Evolutionary conservation across 2,888 invertebrate species (phyloP), one percentile per base, ranked within the genome.

Genomic region (Pachliopta kotzebuea): DNA sequence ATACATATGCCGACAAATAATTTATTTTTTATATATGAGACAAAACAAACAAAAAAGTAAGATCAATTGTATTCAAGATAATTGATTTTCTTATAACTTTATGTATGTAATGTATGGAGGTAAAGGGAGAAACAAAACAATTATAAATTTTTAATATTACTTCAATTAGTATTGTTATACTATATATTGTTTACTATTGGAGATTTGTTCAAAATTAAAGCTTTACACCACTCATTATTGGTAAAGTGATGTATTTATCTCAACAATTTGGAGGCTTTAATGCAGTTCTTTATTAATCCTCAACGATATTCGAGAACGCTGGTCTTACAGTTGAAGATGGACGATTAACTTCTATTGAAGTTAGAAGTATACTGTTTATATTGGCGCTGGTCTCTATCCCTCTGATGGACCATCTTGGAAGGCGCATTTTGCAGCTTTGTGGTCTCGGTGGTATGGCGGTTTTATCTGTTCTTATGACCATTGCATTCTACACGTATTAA

Each of bases 371-470:
- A 66, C 93, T 95, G 88, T 94, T 96, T 49, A 81, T 93, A 58
- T 95, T 95, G 95, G 95, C 96, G 6, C 80, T 96, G n/a, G 93
- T 95, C 8, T 94, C 95, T 9, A 94, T 96, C 67, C 95, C 95
- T n/a, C 79, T 96, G 71, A 95, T 96, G 94, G 96, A 96, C 78
- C 89, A 94, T 21, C 89, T 94, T 53, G 96, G 96, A 17, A 86
- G 96, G 67, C 91, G 95, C 60, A 95, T 95, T 0, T 85, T 96
- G 57, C 95, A 95, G 78, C 88, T 96, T 29, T 92, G 92, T 60
- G 96, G 96, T 56, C 92, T 96, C 2, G 94, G 92, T 7, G 95
- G 95, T 58, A 96, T 95, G 95, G 94, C 95, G 63, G 85, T 95
- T 56, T 94, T 94, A 82, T 95, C 95, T 62, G 92, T 95, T 67